Percentiles rank a stretch among this genome's conserved stretches.
Conservation (phyloP, 2,113 vertebrate species). For the Dicentrarchus labrax region DNA sequence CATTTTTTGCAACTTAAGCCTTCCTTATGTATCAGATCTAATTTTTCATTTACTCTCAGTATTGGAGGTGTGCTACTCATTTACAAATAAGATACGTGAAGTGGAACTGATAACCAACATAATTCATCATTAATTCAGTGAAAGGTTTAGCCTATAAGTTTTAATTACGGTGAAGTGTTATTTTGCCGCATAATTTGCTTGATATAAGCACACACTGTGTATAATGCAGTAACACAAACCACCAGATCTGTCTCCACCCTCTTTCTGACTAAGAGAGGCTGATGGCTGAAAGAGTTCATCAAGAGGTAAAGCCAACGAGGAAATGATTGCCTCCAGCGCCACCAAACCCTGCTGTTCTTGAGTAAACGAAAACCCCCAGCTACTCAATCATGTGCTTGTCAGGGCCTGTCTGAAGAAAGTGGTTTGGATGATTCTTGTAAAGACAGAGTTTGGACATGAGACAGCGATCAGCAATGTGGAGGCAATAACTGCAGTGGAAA, state of each 20-base stretch:
- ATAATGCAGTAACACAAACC: neutral
- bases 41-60: neutral
- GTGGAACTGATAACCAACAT: neutral
- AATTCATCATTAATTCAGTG: neutral
- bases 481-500: slow-evolving; percentile 15
- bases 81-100: neutral
- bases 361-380: slow-evolving; percentile 30
- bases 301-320: slow-evolving; percentile 38
- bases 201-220: neutral
- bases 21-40: neutral
- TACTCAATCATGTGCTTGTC: slow-evolving; percentile 12
- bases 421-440: slow-evolving; percentile 11
- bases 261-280: neutral
- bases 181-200: neutral
- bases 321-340: slow-evolving; percentile 2
- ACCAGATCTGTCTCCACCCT: neutral
- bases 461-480: slow-evolving; percentile 32
- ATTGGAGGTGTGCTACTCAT: neutral
- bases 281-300: slow-evolving; percentile 28
- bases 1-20: neutral
- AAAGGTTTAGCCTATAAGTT: neutral
- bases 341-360: slow-evolving; percentile 32
- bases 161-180: neutral
- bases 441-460: slow-evolving; percentile 23
- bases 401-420: neutral